These are phyloP conservation scores for Pimephales promelas DNA, from an alignment of 2,113 vertebrate species.

Conservation along the genomic window DNA sequence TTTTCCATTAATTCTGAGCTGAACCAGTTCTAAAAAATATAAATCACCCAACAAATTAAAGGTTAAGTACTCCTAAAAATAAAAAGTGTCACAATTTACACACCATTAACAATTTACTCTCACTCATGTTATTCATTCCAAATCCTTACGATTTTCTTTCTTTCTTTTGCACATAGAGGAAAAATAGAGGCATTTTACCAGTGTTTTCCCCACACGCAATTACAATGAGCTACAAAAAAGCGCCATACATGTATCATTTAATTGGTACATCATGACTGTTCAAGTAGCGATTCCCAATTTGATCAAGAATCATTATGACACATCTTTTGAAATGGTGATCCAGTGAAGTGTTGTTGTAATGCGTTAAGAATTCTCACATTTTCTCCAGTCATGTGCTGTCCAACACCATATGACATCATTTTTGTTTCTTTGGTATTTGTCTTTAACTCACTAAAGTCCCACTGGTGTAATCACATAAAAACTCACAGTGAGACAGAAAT, in stretches of 20 bases:
- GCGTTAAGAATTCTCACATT: constrained; percentile 3
- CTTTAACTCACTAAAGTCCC: background rate
- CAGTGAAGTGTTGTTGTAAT: background rate
- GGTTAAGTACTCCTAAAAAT: background rate
- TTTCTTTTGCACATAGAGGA: background rate
- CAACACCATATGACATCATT: constrained; percentile 40
- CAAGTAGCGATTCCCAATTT: background rate
- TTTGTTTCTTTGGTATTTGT: background rate
- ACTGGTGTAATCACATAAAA: background rate
- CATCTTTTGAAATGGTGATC: background rate
- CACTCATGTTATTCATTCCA: background rate
- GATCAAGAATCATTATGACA: background rate
- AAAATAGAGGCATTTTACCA: background rate
- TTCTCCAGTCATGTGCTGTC: background rate
- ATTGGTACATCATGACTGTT: background rate
- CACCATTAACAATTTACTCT: background rate
- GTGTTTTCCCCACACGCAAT: background rate
- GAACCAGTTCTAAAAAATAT: background rate
- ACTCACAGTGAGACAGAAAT: constrained; percentile 11
- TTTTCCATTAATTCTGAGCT: background rate
- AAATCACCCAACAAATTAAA: background rate
- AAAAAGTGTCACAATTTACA: background rate
- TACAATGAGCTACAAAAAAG: background rate
- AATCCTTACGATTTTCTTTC: background rate
- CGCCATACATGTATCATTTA: background rate